Percentiles rank a stretch among this genome's conserved stretches.
Evolutionary conservation across 1,140 invertebrate species (phyloP).

Genomic region (Chlorops oryzae): DNA sequence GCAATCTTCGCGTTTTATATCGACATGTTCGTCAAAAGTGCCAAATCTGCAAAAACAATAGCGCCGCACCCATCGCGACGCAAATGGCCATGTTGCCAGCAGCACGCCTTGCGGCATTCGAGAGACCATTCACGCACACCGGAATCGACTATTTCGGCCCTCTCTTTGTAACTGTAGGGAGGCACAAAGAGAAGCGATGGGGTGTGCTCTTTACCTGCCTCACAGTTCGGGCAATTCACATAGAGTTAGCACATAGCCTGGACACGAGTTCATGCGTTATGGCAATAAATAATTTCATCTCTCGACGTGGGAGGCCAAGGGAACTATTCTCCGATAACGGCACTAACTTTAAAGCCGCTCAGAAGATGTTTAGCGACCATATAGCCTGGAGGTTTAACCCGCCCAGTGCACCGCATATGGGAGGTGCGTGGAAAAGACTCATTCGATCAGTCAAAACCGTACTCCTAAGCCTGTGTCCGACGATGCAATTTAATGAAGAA

Average conservation of each 20-base stretch:
- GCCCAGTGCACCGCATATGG: conserved; percentile 25
- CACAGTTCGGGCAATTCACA: conserved; percentile 23
- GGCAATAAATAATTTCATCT: not conserved
- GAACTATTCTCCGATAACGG: not conserved
- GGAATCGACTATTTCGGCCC: conserved; percentile 6
- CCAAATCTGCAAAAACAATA: not conserved
- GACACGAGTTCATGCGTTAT: not conserved
- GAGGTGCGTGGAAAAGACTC: conserved; percentile 20
- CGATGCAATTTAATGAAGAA: conserved; percentile 11
- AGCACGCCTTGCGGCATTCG: not conserved
- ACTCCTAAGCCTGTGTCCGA: not conserved
- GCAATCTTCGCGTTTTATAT: not conserved
- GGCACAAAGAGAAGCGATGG: conserved; percentile 21
- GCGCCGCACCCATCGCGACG: not conserved
- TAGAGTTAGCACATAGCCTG: conserved; percentile 9
- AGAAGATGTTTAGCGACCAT: not conserved
- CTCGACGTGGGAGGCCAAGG: not conserved
- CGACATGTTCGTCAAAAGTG: not conserved
- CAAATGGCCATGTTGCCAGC: not conserved
- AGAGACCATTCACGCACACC: not conserved
- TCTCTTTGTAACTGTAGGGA: too few relatives aligned
- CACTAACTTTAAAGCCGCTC: not conserved
- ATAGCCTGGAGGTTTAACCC: conserved; percentile 30
- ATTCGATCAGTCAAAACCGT: conserved; percentile 10
- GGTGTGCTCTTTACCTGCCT: conserved; percentile 32